Base-by-base conservation (phyloP, 2,797 vertebrate species). In the Sebastolobus altivelis region DNA sequence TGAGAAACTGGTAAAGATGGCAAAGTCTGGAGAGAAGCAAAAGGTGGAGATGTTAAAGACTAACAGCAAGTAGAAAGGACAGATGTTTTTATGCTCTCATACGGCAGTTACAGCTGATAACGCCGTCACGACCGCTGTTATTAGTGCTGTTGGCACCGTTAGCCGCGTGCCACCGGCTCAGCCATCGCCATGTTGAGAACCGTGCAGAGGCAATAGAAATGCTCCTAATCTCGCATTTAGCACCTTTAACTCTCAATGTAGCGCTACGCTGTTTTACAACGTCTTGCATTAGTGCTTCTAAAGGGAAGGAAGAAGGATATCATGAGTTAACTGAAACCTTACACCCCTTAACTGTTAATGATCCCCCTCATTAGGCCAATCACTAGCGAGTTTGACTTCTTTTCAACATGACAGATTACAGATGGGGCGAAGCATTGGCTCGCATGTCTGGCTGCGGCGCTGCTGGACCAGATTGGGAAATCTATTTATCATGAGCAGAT, bases 331-430 rank as follows among this genome's bases (percentile, higher is more conserved):
- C 43, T 18, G 68, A 82, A 84, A 88, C 43, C 59, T 85, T 83
- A 88, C 79, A 79, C 22, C 74, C 70, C 20, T 79, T 84, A 87
- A 91, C 86, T 72, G 67, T 81, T 91, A 92, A 92, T 87, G 85
- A 93, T 84, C 62, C 69, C 81, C 74, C 83, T 92, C 90, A 91
- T 94, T 93, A 92, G 74, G 75, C 80, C 80, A 72, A 80, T 89
- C 90, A 81, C 65, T 69, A 33, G 63, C 3, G 18, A 70, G 74
- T 90, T 88, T 88, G 84, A 92, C 93, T 91, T 84, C 75, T 89
- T 88, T 72, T 89, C 75, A 73, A 87, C 72, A 73, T 90, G 89
- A 91, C 89, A 88, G 79, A 91, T 93, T 87, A 84, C 81, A 91
- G 85, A 89, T 81, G 85, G 90, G 81, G 65, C 20, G 55, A 77